These are phyloP conservation scores for Glaucomys volans DNA, from an alignment of 2,113 vertebrate species.

Conservation along the genomic window DNA sequence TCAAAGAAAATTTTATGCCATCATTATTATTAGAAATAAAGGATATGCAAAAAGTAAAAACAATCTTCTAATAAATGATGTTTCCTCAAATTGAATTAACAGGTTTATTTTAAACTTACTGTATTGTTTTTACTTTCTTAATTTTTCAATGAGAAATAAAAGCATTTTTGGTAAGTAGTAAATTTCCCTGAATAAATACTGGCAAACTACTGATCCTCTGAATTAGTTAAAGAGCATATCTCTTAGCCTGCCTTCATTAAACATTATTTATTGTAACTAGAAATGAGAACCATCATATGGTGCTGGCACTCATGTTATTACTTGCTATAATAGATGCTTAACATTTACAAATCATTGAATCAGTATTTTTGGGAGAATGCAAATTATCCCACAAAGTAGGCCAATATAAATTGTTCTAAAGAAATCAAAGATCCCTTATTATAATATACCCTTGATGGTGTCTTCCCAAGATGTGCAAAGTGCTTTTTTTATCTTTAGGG, in stretches of 20 bases:
- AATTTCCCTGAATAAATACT: not conserved
- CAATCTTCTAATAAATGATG: not conserved
- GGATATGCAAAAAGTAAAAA: not conserved
- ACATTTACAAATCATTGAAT: not conserved
- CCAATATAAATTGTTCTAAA: not conserved
- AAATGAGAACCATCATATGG: not conserved
- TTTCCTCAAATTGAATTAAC: not conserved
- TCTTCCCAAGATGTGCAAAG: not conserved
- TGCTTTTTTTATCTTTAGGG: not conserved
- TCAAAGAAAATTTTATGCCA: not conserved
- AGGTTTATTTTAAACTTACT: not conserved
- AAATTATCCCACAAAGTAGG: not conserved
- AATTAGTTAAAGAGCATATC: not conserved
- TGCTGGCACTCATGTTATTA: not conserved
- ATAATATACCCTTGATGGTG: not conserved
- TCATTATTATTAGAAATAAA: not conserved
- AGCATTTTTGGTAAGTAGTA: conserved; percentile 6
- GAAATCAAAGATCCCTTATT: not conserved
- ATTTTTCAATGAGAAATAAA: not conserved
- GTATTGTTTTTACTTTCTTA: not conserved
- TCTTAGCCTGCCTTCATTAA: not conserved
- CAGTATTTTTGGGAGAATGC: not conserved
- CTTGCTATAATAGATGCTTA: not conserved
- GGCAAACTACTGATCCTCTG: not conserved
- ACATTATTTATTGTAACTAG: not conserved